Evolutionary conservation across 2,888 invertebrate genomes (phyloP), one percentile per base, ranked within the genome.

Genomic region (Stramonita haemastoma): DNA sequence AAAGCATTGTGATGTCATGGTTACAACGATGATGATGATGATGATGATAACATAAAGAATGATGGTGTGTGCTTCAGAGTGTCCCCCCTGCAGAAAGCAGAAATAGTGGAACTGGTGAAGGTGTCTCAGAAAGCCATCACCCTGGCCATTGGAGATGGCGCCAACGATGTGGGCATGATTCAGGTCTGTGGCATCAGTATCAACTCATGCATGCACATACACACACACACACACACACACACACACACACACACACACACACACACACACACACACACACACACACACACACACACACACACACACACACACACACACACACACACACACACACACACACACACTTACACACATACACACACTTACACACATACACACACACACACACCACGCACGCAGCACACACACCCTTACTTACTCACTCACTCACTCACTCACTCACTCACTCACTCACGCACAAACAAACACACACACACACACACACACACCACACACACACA

Each of bases 1-100:
- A 46, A 46, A 46, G 46, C 46, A 46, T 46, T 46, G 46, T 46
- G 8, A 46, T 46, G 46, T 46, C 8, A n/a, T n/a, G n/a, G n/a
- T 46, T 2, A 46, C 8, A 8, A 46, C 2, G 4, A 46, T 46
- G 46, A 46, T 60, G 60, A 60, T 60, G 60, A 60, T 19, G 22
- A 15, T 19, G 60, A 46, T 46, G 66, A 66, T 66, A 13, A 66
- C 66, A 66, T 66, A 66, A 66, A 8, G 2, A 46, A 46, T 46
- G 46, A 46, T 46, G 2, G 4, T 46, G 46, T 46, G 46, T 46
- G 13, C 93, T 93, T 17, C 93, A 96, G 96, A 89, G 99, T 99
- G 26, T 99, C 99, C n/a, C 99, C 99, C 1, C 98, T 99, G 96
- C 99, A 99, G 96, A 99, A 99, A 92, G 96, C 96, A 66, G 96